Conservation (phyloP, 2,113 vertebrate species). For the Hemibates koningsi region DNA sequence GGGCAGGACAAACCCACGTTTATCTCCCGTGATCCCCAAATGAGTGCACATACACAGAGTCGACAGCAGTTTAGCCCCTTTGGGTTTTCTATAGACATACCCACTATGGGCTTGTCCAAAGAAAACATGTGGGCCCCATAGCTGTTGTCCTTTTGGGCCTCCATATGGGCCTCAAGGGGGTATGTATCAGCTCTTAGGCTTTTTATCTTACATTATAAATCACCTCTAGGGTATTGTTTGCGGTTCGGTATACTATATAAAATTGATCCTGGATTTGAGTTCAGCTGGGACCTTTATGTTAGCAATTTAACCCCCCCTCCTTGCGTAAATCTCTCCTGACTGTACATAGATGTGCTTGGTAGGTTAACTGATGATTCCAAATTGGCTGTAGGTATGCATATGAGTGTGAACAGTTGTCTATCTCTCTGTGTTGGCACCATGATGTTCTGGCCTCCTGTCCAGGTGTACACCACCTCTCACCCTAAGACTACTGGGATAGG, state of each 20-base stretch:
- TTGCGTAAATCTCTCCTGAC: not conserved
- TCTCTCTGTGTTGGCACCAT: not conserved
- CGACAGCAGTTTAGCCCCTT: not conserved
- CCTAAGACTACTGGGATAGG: rapidly evolving
- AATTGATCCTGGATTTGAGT: not conserved
- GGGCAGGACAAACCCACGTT: not conserved
- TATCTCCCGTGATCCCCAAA: not conserved
- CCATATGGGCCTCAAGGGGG: not conserved
- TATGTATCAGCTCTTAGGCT: rapidly evolving
- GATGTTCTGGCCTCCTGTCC: not conserved
- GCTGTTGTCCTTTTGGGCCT: not conserved
- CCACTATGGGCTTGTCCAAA: not conserved
- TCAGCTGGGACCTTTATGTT: not conserved
- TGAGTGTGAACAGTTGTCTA: rapidly evolving
- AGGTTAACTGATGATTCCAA: not conserved
- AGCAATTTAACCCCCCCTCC: not conserved
- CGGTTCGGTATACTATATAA: not conserved
- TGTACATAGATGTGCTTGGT: not conserved
- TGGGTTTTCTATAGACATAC: not conserved
- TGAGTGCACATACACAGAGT: not conserved
- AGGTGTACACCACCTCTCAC: not conserved
- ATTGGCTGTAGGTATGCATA: not conserved
- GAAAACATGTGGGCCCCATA: not conserved
- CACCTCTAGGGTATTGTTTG: not conserved
- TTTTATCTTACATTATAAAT: not conserved